phyloP scores from a whole-genome alignment of 2,797 vertebrate genomes.

The Anableps anableps region DNA sequence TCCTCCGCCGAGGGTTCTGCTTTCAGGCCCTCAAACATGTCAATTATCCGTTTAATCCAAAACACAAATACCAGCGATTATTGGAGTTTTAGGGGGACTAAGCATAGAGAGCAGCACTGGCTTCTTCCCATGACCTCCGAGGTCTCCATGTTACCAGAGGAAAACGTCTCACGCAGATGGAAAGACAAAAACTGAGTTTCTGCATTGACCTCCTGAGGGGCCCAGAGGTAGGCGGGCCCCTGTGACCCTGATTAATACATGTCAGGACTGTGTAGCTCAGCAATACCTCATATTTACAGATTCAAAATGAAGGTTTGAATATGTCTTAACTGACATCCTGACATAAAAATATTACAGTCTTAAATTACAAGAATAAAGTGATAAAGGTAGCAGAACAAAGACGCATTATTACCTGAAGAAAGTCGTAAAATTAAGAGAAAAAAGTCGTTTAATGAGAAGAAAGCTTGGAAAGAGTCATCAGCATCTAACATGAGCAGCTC shows the following conservation, averaged over 20 bases:
- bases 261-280: not conserved
- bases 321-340: not conserved
- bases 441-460: too few species aligned
- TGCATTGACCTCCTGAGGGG: not conserved
- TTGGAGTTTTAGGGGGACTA: slow-evolving; percentile 4
- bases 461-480: too few species aligned
- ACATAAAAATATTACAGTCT: too few species aligned
- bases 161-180: slow-evolving; percentile 3
- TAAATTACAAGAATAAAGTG: too few species aligned
- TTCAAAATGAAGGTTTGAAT: not conserved
- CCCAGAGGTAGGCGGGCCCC: not conserved
- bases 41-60: slow-evolving; percentile 17
- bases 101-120: not conserved
- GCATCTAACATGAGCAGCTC: too few species aligned
- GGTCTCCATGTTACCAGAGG: not conserved
- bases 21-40: not conserved
- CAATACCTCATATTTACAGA: not conserved
- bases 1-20: not conserved
- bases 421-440: not conserved
- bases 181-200: not conserved
- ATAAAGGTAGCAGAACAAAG: too few species aligned
- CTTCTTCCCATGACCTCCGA: slow-evolving; percentile 18
- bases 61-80: slow-evolving; percentile 8
- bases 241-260: not conserved
- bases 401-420: too few species aligned